Conservation (phyloP, 2,888 invertebrate species). For the Platypus cylindrus region DNA sequence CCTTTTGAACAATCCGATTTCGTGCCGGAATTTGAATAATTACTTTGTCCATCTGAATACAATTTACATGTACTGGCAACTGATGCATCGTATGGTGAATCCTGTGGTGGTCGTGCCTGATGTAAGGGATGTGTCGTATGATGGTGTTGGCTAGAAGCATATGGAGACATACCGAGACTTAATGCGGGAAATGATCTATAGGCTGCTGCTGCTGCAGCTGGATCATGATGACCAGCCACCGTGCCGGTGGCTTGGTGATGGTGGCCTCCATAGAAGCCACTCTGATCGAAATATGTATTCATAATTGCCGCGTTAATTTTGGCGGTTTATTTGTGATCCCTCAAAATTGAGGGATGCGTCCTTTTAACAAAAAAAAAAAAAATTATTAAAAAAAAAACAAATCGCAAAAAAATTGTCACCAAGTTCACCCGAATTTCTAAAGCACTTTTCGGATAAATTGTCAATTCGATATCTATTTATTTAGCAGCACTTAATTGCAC, state of each 20-base stretch:
- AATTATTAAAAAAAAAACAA: not conserved
- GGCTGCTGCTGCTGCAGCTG: conserved; percentile 58
- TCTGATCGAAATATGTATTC: conserved; percentile 95
- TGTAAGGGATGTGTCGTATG: conserved; percentile 52
- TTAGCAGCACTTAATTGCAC: too few relatives aligned
- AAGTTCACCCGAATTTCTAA: too few relatives aligned
- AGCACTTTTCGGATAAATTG: too few relatives aligned
- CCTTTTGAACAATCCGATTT: conserved; percentile 71
- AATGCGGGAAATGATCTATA: conserved; percentile 81
- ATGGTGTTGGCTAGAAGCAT: conserved; percentile 60
- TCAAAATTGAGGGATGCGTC: conserved; percentile 25
- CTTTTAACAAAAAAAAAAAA: conserved; percentile 3
- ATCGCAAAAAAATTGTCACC: too few relatives aligned
- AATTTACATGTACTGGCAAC: conserved; percentile 73
- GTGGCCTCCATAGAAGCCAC: conserved; percentile 87
- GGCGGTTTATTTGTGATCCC: conserved; percentile 22
- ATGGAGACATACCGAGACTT: conserved; percentile 74
- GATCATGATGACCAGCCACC: conserved; percentile 45
- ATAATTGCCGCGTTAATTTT: conserved; percentile 43
- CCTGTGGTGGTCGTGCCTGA: conserved; percentile 71
- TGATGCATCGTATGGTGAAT: conserved; percentile 83
- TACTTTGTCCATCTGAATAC: conserved; percentile 48
- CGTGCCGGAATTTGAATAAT: conserved; percentile 41
- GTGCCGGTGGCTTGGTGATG: conserved; percentile 68
- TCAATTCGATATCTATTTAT: too few relatives aligned